A percentile compares a stretch with the other conserved stretches of the same genome.
These are phyloP conservation scores for Ailuropoda melanoleuca DNA, from an alignment of 2,113 vertebrate species.

Conservation along the genomic window DNA sequence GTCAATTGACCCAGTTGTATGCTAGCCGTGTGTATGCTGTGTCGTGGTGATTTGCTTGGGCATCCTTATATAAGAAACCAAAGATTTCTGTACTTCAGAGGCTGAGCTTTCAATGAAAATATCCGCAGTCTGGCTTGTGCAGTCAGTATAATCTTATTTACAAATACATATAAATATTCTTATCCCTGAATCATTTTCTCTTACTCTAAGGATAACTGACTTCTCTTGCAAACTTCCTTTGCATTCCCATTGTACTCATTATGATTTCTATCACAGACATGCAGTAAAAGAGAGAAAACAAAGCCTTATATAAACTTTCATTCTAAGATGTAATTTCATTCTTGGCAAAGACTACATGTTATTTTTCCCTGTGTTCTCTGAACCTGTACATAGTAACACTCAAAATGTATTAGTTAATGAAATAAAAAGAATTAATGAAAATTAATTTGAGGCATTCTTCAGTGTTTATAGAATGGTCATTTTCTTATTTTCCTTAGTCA, in stretches of 20 bases:
- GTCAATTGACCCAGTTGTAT: background rate
- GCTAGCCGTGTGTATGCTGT: too few relatives aligned
- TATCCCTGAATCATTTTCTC: background rate
- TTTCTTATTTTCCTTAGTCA: background rate
- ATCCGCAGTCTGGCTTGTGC: background rate
- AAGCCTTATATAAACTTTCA: background rate
- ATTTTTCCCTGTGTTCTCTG: background rate
- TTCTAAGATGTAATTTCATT: background rate
- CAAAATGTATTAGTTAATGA: slow-evolving; percentile 16
- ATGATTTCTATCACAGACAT: background rate
- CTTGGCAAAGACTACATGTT: background rate
- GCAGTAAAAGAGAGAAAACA: background rate
- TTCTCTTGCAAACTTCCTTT: background rate
- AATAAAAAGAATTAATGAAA: background rate
- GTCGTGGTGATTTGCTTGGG: background rate
- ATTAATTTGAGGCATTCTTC: background rate
- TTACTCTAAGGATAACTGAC: background rate
- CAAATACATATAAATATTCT: background rate
- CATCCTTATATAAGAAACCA: background rate
- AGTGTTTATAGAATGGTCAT: background rate
- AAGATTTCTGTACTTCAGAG: background rate
- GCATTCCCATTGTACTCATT: background rate
- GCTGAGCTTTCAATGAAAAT: background rate
- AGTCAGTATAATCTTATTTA: background rate
- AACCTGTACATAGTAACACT: background rate